Evolutionary conservation across 2,797 vertebrate genomes (phyloP).

Genomic region (Diplodus sargus): DNA sequence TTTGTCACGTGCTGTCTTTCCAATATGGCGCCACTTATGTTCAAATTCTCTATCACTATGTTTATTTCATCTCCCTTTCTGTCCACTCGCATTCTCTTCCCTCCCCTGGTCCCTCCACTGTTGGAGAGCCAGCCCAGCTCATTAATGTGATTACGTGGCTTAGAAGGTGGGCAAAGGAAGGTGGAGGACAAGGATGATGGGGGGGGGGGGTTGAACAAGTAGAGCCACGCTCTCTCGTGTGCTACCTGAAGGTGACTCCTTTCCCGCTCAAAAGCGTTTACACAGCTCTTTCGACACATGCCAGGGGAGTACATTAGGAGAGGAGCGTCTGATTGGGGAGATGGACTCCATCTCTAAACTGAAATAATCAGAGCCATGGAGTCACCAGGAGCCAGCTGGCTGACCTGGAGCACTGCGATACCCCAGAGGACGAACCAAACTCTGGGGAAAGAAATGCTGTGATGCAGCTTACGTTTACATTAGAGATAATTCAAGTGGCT

Average conservation of each 20-base stretch:
- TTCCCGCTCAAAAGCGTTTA: slow-evolving; percentile 63
- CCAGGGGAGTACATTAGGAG: slow-evolving; percentile 64
- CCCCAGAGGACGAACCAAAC: slow-evolving; percentile 57
- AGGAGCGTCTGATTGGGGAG: slow-evolving; percentile 61
- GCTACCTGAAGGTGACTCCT: slow-evolving; percentile 75
- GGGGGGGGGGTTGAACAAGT: slow-evolving; percentile 25
- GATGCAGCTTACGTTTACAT: background rate
- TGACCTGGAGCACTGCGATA: slow-evolving; percentile 36
- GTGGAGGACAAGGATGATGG: slow-evolving; percentile 48
- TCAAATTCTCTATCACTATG: background rate
- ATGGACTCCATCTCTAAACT: slow-evolving; percentile 57
- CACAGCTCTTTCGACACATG: slow-evolving; percentile 65
- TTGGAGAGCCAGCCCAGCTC: slow-evolving; percentile 33
- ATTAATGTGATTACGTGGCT: slow-evolving; percentile 66
- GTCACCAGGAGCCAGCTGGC: slow-evolving; percentile 68
- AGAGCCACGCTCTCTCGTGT: slow-evolving; percentile 16
- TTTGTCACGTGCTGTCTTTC: background rate
- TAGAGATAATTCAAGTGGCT: slow-evolving; percentile 7
- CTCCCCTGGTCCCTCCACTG: background rate
- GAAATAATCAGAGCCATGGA: slow-evolving; percentile 57
- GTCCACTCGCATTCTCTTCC: background rate
- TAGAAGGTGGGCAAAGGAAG: slow-evolving; percentile 44
- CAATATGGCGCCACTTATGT: background rate
- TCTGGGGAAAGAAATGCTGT: slow-evolving; percentile 39
- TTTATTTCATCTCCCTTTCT: slow-evolving; percentile 14